Evolutionary conservation across 64 coral and sea anemone species (phyloP).

Genomic region (Pachyseris speciosa): DNA sequence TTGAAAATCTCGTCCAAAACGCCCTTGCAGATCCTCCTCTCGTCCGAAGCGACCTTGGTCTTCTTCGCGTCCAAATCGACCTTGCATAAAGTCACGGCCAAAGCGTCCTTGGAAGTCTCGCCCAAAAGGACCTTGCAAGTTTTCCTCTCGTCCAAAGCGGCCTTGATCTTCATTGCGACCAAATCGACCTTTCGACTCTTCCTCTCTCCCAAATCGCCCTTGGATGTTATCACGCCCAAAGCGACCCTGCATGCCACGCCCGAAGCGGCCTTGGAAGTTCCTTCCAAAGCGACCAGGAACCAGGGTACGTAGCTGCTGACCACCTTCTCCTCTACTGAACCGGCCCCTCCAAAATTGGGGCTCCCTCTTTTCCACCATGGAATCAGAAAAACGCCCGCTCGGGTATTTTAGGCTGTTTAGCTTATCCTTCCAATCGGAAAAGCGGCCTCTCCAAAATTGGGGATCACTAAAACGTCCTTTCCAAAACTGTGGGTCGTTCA

Average conservation of each 20-base stretch:
- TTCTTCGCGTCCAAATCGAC: constrained; percentile 58
- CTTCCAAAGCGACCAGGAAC: constrained; percentile 65
- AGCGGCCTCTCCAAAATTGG: constrained; percentile 68
- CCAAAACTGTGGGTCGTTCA: constrained; percentile 19
- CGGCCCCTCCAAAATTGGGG: constrained; percentile 71
- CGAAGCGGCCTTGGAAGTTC: constrained; percentile 43
- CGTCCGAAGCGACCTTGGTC: constrained; percentile 60
- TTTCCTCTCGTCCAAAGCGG: constrained; percentile 55
- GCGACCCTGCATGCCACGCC: constrained; percentile 33
- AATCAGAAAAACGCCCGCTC: constrained; percentile 50
- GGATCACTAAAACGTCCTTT: constrained; percentile 20
- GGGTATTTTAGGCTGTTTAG: constrained; percentile 36
- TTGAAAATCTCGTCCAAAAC: constrained; percentile 44
- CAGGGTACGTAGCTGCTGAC: neutral
- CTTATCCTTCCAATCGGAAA: constrained; percentile 57
- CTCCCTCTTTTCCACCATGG: neutral
- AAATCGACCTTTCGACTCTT: constrained; percentile 24
- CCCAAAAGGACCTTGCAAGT: constrained; percentile 44
- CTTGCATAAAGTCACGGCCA: constrained; percentile 41
- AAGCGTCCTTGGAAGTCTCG: constrained; percentile 46
- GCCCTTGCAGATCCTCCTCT: constrained; percentile 8
- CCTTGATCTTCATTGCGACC: constrained; percentile 27
- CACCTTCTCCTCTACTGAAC: constrained; percentile 24
- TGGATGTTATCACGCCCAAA: constrained; percentile 55
- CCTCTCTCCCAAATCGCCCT: constrained; percentile 57